Base-by-base conservation (phyloP, 2,113 vertebrate species). In the Menidia beryllina region DNA sequence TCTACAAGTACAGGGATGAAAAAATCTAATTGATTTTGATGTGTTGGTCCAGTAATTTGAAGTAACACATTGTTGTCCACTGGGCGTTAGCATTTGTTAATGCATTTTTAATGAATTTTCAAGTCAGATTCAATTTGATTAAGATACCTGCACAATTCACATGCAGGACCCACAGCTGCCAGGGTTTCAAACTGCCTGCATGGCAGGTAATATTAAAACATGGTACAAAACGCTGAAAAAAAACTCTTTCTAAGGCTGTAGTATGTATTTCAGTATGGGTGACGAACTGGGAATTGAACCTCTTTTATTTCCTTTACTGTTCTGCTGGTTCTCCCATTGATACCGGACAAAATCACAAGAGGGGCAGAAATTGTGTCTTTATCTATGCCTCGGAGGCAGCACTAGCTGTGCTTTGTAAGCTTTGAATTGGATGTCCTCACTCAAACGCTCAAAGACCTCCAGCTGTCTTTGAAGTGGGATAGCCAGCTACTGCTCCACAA, bases 381-480 rank as follows among this genome's bases (percentile, higher is more conserved):
- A 75, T 87, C 79, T 83, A 59, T 76, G 74, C 61, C 62, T 38
- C 60, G 20, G 67, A 88, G 72, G 59, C 75, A 85, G 76, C 76
- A 11, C 82, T 76, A 81, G 66, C 72, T 67, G 61, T 81, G 64
- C 81, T 85, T 88, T 81, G 78, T 84, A 50, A 63, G 77, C 48
- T 79, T 76, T 61, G 72, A 69, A 75, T 89, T 84, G 83, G 84
- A 87, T 87, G 82, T 81, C 61, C 65, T 68, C 39, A 55, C 80
- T 75, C 7, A 24, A 82, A 81, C 63, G 72, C 75, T 86, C 85
- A 89, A 76, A 89, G 86, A 80, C 85, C 85, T 81, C 77, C 39
- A 49, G 72, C 67, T 83, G 75, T 76, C 84, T 90, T 87, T 87
- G 85, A 89, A 86, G 82, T 81, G 74, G 63, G 66, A 78, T 62